Percentiles rank a stretch among this genome's conserved stretches.
phyloP scores from a whole-genome alignment of 2,113 vertebrate species.

The Buteo buteo region DNA sequence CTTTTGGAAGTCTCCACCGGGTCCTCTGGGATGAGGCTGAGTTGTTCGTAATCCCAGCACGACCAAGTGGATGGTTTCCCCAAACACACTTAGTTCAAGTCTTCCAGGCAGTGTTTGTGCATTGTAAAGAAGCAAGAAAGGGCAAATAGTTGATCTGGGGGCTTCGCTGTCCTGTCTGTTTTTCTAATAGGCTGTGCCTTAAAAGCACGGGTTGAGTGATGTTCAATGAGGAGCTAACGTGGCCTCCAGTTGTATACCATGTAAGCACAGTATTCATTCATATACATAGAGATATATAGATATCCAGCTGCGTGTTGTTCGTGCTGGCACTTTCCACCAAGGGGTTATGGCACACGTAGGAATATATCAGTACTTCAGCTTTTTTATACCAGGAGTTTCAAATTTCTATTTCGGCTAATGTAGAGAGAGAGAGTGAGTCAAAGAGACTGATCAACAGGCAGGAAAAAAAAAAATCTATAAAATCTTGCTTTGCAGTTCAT shows the following conservation, averaged over 20 bases:
- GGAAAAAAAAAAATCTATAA: neutral
- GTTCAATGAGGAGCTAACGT: neutral
- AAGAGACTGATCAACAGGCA: slow-evolving; percentile 8
- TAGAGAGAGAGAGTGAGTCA: neutral
- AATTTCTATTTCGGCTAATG: slow-evolving; percentile 7
- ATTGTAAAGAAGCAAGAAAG: neutral
- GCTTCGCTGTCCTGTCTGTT: neutral
- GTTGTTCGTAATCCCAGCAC: neutral
- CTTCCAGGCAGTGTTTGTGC: neutral
- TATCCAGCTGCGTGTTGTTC: neutral
- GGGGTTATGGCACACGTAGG: neutral
- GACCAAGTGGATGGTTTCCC: neutral
- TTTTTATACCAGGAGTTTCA: neutral
- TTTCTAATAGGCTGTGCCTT: neutral
- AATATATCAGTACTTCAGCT: neutral
- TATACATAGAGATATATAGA: neutral
- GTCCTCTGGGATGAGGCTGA: neutral
- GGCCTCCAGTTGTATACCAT: neutral
- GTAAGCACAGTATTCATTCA: neutral
- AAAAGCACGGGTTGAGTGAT: neutral
- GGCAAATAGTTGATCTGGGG: neutral
- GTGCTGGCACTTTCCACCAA: neutral
- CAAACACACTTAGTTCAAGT: neutral
- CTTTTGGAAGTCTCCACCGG: neutral
- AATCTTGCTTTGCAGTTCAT: slow-evolving; percentile 22